Evolutionary conservation across 2,888 invertebrate genomes (phyloP).

Genomic region (Dolichopus griseipennis): DNA sequence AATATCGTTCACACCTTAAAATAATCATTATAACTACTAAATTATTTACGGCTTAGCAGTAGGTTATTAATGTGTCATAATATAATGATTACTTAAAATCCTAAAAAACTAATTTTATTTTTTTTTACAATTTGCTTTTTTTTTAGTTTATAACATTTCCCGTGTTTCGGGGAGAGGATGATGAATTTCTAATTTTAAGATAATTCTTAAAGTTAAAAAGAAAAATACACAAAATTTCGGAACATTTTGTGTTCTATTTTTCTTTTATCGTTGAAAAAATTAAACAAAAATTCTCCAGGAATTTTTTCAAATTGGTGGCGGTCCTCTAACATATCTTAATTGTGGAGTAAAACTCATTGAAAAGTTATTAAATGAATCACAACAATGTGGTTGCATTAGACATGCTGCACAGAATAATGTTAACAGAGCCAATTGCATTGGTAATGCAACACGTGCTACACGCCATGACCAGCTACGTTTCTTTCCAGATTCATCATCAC

Average conservation of each 20-base stretch:
- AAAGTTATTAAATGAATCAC: conserved; percentile 64
- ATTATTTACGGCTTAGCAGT: too few relatives aligned
- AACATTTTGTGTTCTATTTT: too few relatives aligned
- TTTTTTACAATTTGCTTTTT: too few relatives aligned
- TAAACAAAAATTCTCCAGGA: not conserved
- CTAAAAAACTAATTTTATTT: too few relatives aligned
- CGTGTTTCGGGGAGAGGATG: not conserved
- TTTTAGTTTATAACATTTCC: too few relatives aligned
- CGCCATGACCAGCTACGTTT: conserved; percentile 53
- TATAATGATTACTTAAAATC: too few relatives aligned
- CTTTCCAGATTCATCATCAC: conserved; percentile 24
- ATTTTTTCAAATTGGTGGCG: conserved; percentile 60
- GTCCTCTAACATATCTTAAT: conserved; percentile 64
- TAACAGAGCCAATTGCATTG: conserved; percentile 61
- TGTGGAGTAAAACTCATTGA: conserved; percentile 64
- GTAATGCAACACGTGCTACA: conserved; percentile 58
- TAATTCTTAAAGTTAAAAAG: not conserved
- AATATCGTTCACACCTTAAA: too few relatives aligned
- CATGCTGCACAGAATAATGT: conserved; percentile 62
- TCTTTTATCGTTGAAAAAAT: not conserved
- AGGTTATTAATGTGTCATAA: too few relatives aligned
- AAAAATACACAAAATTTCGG: too few relatives aligned
- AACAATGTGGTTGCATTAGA: conserved; percentile 63
- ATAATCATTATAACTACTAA: too few relatives aligned
- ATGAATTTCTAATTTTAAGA: too few relatives aligned